These are phyloP conservation scores for Lacanobia oleracea DNA, from an alignment of 2,888 invertebrate genomes.

Conservation along the genomic window DNA sequence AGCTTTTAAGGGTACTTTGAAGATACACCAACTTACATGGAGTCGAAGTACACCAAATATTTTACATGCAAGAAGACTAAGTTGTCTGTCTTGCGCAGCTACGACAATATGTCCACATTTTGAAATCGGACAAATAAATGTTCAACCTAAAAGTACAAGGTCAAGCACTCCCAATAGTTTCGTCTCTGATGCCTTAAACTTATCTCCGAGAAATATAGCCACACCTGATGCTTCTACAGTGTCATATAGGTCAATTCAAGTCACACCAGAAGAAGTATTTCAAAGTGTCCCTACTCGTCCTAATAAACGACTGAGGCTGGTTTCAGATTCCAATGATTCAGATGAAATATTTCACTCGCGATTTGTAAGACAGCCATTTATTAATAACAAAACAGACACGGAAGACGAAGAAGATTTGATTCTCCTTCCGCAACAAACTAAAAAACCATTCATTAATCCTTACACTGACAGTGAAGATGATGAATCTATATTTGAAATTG, in stretches of 20 bases:
- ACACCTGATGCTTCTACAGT: conserved; percentile 29
- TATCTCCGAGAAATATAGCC: conserved; percentile 27
- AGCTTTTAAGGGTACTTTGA: conserved; percentile 35
- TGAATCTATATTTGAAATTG: too few species aligned
- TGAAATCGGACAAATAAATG: conserved; percentile 35
- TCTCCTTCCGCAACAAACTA: too few species aligned
- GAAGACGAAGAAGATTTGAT: too few species aligned
- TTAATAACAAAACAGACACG: too few species aligned
- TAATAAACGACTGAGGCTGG: conserved; percentile 1
- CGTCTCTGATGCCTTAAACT: conserved; percentile 4
- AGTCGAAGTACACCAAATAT: conserved; percentile 21
- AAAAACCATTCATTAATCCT: too few species aligned
- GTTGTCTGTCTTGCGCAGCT: conserved; percentile 29
- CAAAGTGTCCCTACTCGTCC: conserved; percentile 26
- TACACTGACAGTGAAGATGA: too few species aligned
- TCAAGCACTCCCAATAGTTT: conserved; percentile 19
- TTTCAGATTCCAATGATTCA: conserved; percentile 7
- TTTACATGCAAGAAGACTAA: conserved; percentile 36
- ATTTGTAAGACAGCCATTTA: too few species aligned
- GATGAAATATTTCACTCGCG: too few species aligned
- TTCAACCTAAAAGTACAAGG: conserved; percentile 17
- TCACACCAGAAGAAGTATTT: conserved; percentile 20
- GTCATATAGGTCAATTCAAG: conserved; percentile 25
- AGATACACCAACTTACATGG: conserved; percentile 42
- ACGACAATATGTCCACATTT: conserved; percentile 31